Evolutionary conservation across 2,888 invertebrate genomes (phyloP).

Genomic region (Cephus pygmeus): DNA sequence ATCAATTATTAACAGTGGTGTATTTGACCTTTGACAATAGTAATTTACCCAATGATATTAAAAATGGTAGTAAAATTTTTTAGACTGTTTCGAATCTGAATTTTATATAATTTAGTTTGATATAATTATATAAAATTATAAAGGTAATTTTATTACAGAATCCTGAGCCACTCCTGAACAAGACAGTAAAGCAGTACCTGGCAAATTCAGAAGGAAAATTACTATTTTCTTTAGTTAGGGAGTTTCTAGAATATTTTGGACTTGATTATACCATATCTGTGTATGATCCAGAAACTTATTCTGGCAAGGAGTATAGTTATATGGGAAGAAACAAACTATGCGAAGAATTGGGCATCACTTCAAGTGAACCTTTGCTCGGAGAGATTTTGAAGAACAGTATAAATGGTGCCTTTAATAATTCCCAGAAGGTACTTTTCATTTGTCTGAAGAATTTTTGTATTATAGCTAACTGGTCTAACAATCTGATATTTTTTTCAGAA

Average conservation of each 20-base stretch:
- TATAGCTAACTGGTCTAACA: background rate
- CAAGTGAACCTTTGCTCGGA: slow-evolving; percentile 59
- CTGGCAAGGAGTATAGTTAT: slow-evolving; percentile 74
- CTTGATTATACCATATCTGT: slow-evolving; percentile 84
- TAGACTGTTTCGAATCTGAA: background rate
- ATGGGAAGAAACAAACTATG: slow-evolving; percentile 68
- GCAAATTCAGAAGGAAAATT: slow-evolving; percentile 72
- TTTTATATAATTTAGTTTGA: background rate
- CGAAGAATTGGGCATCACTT: slow-evolving; percentile 61
- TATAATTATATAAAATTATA: too few species aligned
- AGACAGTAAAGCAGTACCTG: slow-evolving; percentile 71
- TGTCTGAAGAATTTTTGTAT: background rate
- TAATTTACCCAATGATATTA: background rate
- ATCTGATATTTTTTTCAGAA: slow-evolving; percentile 42
- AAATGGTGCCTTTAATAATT: slow-evolving; percentile 55
- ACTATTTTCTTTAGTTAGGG: slow-evolving; percentile 76
- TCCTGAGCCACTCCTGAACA: slow-evolving; percentile 68
- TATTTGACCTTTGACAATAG: background rate
- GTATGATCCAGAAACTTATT: slow-evolving; percentile 83
- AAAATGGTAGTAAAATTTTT: background rate
- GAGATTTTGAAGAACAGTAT: slow-evolving; percentile 60
- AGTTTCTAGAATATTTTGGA: slow-evolving; percentile 84
- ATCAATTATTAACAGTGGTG: background rate
- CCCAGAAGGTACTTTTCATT: slow-evolving; percentile 47
- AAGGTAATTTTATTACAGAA: slow-evolving; percentile 52